Evolutionary conservation across 1,140 invertebrate species (phyloP).

Genomic region (Adelges cooleyi): DNA sequence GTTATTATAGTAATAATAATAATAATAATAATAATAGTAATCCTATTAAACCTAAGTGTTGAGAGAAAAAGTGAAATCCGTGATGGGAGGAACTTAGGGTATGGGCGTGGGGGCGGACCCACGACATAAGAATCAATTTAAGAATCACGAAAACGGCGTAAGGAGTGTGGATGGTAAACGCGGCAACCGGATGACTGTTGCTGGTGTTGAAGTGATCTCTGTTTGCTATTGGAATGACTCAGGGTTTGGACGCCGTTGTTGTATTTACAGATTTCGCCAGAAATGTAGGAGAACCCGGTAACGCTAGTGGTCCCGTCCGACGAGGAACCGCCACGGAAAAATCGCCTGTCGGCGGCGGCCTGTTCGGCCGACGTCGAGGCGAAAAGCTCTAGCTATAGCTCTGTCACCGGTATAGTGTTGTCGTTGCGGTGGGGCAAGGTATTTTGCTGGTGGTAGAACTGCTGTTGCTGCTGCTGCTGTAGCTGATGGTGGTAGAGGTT

Average conservation of each 20-base stretch:
- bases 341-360: conserved; percentile 50
- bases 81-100: background rate
- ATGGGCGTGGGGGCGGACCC: background rate
- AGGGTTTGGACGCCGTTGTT: background rate
- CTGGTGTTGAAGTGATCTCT: background rate
- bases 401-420: conserved; percentile 73
- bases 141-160: conserved; percentile 15
- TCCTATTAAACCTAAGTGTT: too few relatives aligned
- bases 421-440: conserved; percentile 46
- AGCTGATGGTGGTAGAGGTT: conserved; percentile 25
- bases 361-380: conserved; percentile 54
- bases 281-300: conserved; percentile 62
- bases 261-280: conserved; percentile 42
- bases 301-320: conserved; percentile 53
- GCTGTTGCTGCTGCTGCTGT: background rate
- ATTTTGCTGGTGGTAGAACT: conserved; percentile 37
- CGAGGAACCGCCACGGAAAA: conserved; percentile 43
- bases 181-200: background rate
- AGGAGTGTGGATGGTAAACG: conserved; percentile 11
- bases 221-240: background rate
- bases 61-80: too few relatives aligned
- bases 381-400: conserved; percentile 80
- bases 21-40: too few relatives aligned
- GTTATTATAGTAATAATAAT: too few relatives aligned
- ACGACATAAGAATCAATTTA: too few relatives aligned